Evolutionary conservation across 2,888 invertebrate species (phyloP), one percentile per base, ranked within the genome.

Genomic region (Cerastis rubricosa): DNA sequence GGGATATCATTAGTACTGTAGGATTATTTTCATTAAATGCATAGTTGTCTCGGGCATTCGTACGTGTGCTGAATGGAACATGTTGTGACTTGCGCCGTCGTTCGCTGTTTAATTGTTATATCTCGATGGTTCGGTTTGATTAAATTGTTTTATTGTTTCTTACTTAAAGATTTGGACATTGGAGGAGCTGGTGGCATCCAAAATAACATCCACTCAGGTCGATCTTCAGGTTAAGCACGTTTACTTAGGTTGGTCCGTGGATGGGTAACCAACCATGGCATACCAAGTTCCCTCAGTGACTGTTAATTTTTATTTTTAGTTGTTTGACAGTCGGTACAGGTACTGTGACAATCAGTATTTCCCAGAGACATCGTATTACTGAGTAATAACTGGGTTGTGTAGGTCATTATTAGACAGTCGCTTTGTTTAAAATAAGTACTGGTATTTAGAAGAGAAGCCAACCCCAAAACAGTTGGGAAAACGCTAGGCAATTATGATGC

Each of bases 21-120:
- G 91, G 91, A 94, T 94, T 94, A 93, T 94, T 94, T 94, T 94
- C 94, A 94, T 94, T 93, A 94, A 94, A 91, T 91, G 93, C 94
- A 94, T 94, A 91, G 89, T 92, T 91, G 87, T 88, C 87, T 81
- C 81, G 82, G 85, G 89, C 86, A 84, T 82, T 87, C 87, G 85
- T 87, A 93, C 94, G 94, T 93, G 94, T 77, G 45, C 76, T 19
- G 94, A 92, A 92, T 94, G 40, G 74, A 71, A 83, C 76, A 70
- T 78, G 72, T 76, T 81, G 78, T 85, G 86, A 83, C 85, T 88
- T 80, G 76, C 76, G 70, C 65, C 75, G 77, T 71, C 72, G 71
- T 72, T 78, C 49, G 66, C 74, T 76, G 72, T 80, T 84, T 87
- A 82, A 87, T 88, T 88, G 75, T 81, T 78, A 75, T 80, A 29